phyloP scores from a whole-genome alignment of 2,797 vertebrate genomes.

The Carduelis carduelis region DNA sequence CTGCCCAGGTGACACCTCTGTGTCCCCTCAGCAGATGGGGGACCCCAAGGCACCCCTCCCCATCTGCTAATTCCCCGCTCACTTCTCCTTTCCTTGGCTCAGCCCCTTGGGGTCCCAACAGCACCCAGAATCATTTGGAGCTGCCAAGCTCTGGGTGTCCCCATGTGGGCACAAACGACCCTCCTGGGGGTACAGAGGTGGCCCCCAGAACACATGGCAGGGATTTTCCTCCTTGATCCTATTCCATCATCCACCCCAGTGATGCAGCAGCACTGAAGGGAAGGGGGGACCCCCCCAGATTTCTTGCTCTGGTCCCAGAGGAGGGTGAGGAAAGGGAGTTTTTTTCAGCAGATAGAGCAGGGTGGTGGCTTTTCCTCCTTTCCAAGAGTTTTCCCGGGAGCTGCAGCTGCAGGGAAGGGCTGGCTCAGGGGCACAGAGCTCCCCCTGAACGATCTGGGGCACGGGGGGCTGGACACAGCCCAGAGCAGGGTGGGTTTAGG shows the following conservation, averaged over 20 bases:
- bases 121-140: rapidly evolving
- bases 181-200: not conserved
- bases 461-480: rapidly evolving
- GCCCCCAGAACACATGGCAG: rapidly evolving
- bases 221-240: not conserved
- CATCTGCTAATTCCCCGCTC: rapidly evolving
- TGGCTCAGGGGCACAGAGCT: rapidly evolving
- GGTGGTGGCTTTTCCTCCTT: rapidly evolving
- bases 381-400: not conserved
- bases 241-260: not conserved
- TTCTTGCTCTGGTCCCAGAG: not conserved
- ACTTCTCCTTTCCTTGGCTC: not conserved
- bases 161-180: rapidly evolving
- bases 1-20: not conserved
- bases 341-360: rapidly evolving
- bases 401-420: not conserved
- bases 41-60: too few relatives aligned
- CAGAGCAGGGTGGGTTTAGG: not conserved
- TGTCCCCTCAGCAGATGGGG: not conserved
- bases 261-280: rapidly evolving
- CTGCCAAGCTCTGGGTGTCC: not conserved
- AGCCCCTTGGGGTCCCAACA: rapidly evolving
- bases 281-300: not conserved
- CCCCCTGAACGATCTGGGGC: rapidly evolving
- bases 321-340: not conserved